These are phyloP conservation scores for Bradypus variegatus DNA, from an alignment of 2,797 vertebrate species.

Conservation along the genomic window DNA sequence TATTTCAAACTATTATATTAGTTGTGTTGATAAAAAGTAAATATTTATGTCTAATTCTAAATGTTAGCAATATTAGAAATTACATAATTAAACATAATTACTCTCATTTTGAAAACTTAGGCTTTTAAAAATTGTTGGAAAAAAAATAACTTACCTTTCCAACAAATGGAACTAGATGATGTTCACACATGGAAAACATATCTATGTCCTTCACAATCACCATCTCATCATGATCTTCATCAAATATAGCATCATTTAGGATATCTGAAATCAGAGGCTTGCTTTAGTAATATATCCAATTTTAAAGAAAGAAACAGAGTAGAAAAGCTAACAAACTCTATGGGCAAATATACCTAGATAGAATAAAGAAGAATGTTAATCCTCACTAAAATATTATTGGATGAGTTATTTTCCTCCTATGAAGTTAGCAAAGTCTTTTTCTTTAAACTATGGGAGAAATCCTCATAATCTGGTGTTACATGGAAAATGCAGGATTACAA, in stretches of 20 bases:
- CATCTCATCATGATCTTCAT: slow-evolving; percentile 99
- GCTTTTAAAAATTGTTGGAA: slow-evolving; percentile 36
- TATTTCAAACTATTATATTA: slow-evolving; percentile 71
- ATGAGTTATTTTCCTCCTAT: background rate
- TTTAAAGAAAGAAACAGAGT: background rate
- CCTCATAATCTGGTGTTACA: background rate
- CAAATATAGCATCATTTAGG: slow-evolving; percentile 96
- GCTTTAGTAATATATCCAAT: slow-evolving; percentile 28
- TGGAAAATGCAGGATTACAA: slow-evolving; percentile 14
- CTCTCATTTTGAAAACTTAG: background rate
- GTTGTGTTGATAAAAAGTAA: slow-evolving; percentile 66
- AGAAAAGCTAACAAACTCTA: background rate
- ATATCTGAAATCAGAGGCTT: slow-evolving; percentile 80
- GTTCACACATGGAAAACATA: slow-evolving; percentile 99
- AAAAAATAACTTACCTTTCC: slow-evolving; percentile 84
- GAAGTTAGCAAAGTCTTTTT: background rate
- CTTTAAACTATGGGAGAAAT: background rate
- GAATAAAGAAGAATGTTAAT: background rate
- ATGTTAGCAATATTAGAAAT: slow-evolving; percentile 48
- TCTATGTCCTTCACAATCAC: slow-evolving; percentile 99
- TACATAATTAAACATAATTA: slow-evolving; percentile 15
- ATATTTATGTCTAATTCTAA: slow-evolving; percentile 46
- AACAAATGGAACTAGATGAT: slow-evolving; percentile 96
- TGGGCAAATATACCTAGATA: background rate
- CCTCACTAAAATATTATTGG: slow-evolving; percentile 14